phyloP scores from a whole-genome alignment of 2,797 vertebrate genomes.

The Tragelaphus eurycerus region DNA sequence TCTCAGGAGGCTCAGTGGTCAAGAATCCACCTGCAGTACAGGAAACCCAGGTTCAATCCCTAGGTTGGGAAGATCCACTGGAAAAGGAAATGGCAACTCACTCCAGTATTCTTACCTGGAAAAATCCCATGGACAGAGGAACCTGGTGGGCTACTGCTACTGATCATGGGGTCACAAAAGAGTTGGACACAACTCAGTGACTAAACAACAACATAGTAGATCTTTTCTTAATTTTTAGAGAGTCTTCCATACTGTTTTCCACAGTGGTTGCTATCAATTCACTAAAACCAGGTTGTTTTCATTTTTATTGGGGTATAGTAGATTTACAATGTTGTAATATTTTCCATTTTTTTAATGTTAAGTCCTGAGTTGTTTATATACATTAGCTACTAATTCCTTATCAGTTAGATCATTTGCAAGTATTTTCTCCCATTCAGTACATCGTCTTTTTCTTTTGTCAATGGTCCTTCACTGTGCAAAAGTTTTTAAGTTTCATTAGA shows the following conservation, averaged over 20 bases:
- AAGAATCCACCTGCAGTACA: background rate
- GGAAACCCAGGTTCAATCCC: background rate
- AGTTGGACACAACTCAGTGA: background rate
- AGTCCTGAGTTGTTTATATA: background rate
- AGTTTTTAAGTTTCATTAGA: background rate
- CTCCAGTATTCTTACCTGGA: background rate
- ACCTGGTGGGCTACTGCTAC: background rate
- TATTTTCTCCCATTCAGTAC: background rate
- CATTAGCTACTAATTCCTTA: background rate
- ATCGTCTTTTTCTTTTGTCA: background rate
- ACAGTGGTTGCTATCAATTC: background rate
- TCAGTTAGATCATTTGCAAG: background rate
- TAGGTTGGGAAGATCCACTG: background rate
- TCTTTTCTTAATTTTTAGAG: background rate
- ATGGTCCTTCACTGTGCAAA: background rate
- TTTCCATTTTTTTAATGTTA: background rate
- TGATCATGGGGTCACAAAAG: background rate
- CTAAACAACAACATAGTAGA: background rate
- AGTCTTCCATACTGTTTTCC: background rate
- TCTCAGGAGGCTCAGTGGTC: background rate
- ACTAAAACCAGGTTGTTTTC: background rate
- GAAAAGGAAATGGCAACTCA: background rate
- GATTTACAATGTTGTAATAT: background rate
- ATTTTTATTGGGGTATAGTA: background rate
- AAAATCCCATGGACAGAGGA: background rate